These are phyloP conservation scores for Aspidiotus rigidus DNA, from an alignment of 2,888 invertebrate genomes.

Conservation along the genomic window DNA sequence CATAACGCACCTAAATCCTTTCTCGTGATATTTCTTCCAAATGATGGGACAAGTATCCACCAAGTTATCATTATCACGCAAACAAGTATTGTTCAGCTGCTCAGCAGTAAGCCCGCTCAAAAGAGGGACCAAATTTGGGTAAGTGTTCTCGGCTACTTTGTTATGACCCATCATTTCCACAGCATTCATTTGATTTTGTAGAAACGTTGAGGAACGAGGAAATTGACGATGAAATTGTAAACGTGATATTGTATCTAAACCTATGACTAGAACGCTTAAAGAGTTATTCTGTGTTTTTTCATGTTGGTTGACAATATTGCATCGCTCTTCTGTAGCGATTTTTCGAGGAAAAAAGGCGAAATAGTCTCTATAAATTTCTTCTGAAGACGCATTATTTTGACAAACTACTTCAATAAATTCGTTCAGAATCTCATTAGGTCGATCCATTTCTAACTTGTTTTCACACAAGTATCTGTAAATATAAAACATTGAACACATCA, in stretches of 20 bases:
- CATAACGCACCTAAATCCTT: neutral
- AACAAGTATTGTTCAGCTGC: neutral
- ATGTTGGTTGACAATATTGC: neutral
- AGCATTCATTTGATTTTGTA: neutral
- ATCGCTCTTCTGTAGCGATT: neutral
- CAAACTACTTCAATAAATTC: neutral
- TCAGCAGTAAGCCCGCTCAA: neutral
- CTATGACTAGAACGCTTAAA: neutral
- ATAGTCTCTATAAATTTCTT: neutral
- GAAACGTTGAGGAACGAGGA: neutral
- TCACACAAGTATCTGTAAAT: too few species aligned
- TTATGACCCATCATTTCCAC: neutral
- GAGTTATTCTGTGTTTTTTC: neutral
- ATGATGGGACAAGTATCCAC: neutral
- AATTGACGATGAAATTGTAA: neutral
- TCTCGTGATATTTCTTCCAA: neutral
- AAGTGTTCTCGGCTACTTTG: neutral
- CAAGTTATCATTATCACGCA: neutral
- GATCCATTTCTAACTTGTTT: too few species aligned
- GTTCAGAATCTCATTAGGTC: too few species aligned
- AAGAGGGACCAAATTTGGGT: neutral
- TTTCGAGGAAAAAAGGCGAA: neutral
- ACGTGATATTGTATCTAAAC: neutral
- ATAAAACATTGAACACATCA: too few species aligned
- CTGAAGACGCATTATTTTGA: neutral